Percentiles rank a stretch among this genome's conserved stretches.
Evolutionary conservation across 2,888 invertebrate species (phyloP).

Genomic region (Tetranychus truncatus): DNA sequence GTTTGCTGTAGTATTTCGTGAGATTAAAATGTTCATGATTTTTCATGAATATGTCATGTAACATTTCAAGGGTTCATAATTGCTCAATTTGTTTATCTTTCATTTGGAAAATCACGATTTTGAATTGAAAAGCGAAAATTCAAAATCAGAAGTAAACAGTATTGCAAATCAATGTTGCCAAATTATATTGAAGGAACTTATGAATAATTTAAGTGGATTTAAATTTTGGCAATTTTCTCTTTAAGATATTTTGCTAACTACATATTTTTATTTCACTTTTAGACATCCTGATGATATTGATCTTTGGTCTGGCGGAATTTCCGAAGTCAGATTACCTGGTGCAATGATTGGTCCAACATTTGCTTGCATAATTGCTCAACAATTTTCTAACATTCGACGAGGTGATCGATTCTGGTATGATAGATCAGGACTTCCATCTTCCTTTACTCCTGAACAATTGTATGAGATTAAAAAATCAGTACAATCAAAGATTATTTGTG

Average conservation of each 20-base stretch:
- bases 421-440: constrained; percentile 70
- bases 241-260: not conserved
- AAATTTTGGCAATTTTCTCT: not conserved
- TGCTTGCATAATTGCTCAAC: constrained; percentile 71
- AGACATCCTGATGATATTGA: constrained; percentile 78
- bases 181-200: too few relatives aligned
- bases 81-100: not conserved
- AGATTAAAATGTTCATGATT: not conserved
- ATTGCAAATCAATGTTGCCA: too few relatives aligned
- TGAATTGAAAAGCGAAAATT: not conserved
- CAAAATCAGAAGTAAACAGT: not conserved
- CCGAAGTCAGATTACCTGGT: constrained; percentile 67
- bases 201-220: not conserved
- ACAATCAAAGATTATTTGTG: constrained; percentile 67
- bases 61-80: not conserved
- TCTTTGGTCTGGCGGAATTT: constrained; percentile 82
- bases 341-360: constrained; percentile 86
- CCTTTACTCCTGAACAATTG: constrained; percentile 66
- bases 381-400: constrained; percentile 60
- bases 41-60: not conserved
- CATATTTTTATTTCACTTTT: not conserved
- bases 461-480: constrained; percentile 60
- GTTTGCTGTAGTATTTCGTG: not conserved
- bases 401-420: constrained; percentile 85
- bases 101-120: not conserved